phyloP scores from a whole-genome alignment of 2,113 vertebrate species.

The Empidonax traillii region DNA sequence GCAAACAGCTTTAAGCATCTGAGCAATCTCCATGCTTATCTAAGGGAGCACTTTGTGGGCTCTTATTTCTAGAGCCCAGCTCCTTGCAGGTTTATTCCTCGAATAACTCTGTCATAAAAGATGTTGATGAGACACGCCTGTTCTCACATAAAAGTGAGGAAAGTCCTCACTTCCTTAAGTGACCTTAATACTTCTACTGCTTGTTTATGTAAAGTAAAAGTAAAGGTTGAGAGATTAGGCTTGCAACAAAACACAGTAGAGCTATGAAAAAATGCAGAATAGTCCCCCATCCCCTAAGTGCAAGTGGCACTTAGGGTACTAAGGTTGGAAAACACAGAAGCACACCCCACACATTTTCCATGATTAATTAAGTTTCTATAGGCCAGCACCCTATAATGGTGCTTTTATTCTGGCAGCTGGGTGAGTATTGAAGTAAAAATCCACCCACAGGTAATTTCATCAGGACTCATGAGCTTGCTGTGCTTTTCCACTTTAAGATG shows the following conservation, averaged over 20 bases:
- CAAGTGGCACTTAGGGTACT: neutral
- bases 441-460: neutral
- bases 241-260: neutral
- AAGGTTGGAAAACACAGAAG: neutral
- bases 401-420: neutral
- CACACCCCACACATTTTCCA: neutral
- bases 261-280: neutral
- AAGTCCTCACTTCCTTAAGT: neutral
- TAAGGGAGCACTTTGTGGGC: neutral
- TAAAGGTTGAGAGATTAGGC: neutral
- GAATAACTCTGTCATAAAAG: neutral
- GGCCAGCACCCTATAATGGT: neutral
- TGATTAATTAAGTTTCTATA: neutral
- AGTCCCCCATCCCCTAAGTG: fast-evolving
- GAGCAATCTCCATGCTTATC: neutral
- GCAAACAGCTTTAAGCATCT: neutral
- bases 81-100: neutral
- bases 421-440: neutral
- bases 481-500: neutral
- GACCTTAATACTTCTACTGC: neutral
- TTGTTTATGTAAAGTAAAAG: neutral
- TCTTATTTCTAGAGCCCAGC: neutral
- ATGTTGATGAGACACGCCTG: neutral
- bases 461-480: neutral
- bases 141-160: neutral